Evolutionary conservation across 2,113 vertebrate species (phyloP), one percentile per base, ranked within the genome.

Genomic region (Nycticorax nycticorax): DNA sequence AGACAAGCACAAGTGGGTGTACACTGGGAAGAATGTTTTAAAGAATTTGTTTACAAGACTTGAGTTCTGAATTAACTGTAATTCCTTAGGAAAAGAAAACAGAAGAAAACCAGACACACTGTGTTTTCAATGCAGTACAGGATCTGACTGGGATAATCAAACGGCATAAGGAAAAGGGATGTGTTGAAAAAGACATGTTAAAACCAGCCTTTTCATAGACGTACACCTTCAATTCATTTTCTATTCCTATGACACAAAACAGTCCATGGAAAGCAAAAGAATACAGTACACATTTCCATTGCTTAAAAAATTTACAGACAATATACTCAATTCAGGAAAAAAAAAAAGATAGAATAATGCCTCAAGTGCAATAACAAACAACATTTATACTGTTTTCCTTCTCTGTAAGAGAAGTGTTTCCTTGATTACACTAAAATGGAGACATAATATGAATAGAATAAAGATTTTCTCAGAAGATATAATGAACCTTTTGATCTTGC

Each of bases 401-500:
- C 33, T 59, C 57, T 67, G 32, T n/a, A 79, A 66, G 50, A 81
- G 4, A 71, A 81, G 23, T 8, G 21, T 73, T 90, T 68, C 33
- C 30, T 64, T 92, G 27, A 83, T 92, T 84, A 59, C 43, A 89
- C 48, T 88, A 82, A 92, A 94, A 95, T 78, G 37, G 68, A 89
- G 81, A 87, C 19, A 55, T 67, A 75, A 71, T 88, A 87, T 8
- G n/a, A 21, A 82, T 16, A 75, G 56, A 93, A 75, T 50, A 82
- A 91, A 92, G 57, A 88, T 90, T 87, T 94, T 77, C 75, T 64
- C 75, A 62, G 62, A 88, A 53, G 33, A 76, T 45, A 48, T 53
- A 90, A 95, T 79, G 79, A 93, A 69, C 79, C 67, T 88, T 92
- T 95, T 91, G 88, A 86, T 94, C 85, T 87, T 88, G 62, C 85